phyloP scores from a whole-genome alignment of 2,888 invertebrate species.

The Galeruca laticollis region DNA sequence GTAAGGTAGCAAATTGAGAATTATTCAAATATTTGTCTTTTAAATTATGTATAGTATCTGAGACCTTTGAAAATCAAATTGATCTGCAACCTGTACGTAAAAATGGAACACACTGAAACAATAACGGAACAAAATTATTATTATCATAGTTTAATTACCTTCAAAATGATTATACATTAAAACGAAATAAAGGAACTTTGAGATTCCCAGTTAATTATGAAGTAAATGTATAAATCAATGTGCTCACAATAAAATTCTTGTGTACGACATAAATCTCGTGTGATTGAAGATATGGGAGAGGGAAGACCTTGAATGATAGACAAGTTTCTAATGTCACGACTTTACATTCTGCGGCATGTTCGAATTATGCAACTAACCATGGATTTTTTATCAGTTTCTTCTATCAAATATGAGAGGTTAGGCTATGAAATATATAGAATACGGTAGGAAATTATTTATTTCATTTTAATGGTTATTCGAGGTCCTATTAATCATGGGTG shows the following conservation, averaged over 20 bases:
- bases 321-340: conserved; percentile 52
- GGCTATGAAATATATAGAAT: conserved; percentile 18
- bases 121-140: too few relatives aligned
- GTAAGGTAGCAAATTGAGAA: too few relatives aligned
- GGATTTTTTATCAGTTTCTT: conserved; percentile 37
- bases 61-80: too few relatives aligned
- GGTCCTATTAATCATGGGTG: conserved; percentile 12
- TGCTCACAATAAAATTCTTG: conserved; percentile 24
- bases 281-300: conserved; percentile 45
- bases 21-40: too few relatives aligned
- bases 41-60: too few relatives aligned
- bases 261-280: conserved; percentile 28
- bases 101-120: too few relatives aligned
- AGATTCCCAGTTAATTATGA: conserved; percentile 3
- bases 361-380: conserved; percentile 40
- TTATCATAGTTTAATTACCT: background rate
- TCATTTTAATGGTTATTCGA: conserved; percentile 5
- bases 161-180: background rate
- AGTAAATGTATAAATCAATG: conserved; percentile 29
- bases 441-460: conserved; percentile 18
- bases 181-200: background rate
- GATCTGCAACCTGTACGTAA: too few relatives aligned
- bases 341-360: conserved; percentile 36
- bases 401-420: conserved; percentile 31
- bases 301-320: conserved; percentile 52